phyloP scores from a whole-genome alignment of 2,888 invertebrate genomes.

The Oligia fasciuncula region DNA sequence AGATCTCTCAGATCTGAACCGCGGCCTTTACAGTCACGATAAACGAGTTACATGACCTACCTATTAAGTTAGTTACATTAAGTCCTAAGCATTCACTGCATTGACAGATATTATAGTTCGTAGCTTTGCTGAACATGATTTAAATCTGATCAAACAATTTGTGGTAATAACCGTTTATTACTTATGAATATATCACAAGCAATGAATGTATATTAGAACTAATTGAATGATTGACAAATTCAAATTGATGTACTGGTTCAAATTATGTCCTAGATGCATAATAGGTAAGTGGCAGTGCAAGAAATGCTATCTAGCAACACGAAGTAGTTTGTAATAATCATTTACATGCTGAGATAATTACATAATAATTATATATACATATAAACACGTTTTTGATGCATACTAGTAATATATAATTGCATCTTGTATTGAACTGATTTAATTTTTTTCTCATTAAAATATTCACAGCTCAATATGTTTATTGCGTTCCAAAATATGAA shows the following conservation, averaged over 20 bases:
- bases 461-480: too few relatives aligned
- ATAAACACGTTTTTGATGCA: not conserved
- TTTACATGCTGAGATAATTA: not conserved
- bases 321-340: not conserved
- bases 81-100: constrained; percentile 36
- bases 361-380: not conserved
- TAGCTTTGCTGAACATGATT: constrained; percentile 1
- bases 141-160: constrained; percentile 14
- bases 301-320: not conserved
- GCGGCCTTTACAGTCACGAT: constrained; percentile 39
- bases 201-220: not conserved
- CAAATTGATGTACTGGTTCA: not conserved
- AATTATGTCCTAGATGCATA: constrained; percentile 12
- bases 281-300: constrained; percentile 25
- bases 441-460: not conserved
- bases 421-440: not conserved
- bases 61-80: constrained; percentile 35
- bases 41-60: constrained; percentile 47
- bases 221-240: constrained; percentile 20
- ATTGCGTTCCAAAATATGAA: too few relatives aligned
- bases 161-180: not conserved
- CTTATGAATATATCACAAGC: not conserved
- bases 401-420: not conserved
- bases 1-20: constrained; percentile 5
- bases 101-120: constrained; percentile 17